phyloP scores from a whole-genome alignment of 1,140 invertebrate genomes.

The Zophobas atratus region DNA sequence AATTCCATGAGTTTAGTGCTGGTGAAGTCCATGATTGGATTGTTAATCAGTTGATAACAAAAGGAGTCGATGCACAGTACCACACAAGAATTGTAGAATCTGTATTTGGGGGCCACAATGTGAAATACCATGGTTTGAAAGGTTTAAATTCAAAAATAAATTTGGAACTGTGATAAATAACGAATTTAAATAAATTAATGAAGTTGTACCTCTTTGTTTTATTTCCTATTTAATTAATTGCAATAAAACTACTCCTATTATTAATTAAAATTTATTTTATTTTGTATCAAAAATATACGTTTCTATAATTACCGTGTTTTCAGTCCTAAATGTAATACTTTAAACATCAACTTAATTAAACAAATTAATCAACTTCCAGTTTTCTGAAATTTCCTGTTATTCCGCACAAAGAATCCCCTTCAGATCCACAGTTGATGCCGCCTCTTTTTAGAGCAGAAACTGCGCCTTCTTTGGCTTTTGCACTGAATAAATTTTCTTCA shows the following conservation, averaged over 20 bases:
- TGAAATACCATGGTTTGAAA: constrained; percentile 27
- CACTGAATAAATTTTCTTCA: constrained; percentile 64
- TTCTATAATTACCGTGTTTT: too few species aligned
- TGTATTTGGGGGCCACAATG: constrained; percentile 3
- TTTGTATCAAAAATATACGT: too few species aligned
- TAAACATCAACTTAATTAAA: background rate
- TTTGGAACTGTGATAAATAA: constrained; percentile 20
- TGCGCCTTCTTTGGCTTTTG: constrained; percentile 77
- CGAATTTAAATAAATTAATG: background rate
- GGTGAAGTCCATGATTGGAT: constrained; percentile 13
- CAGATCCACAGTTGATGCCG: constrained; percentile 72
- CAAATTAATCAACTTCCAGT: constrained; percentile 79
- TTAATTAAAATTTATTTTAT: too few species aligned
- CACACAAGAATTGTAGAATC: constrained; percentile 12
- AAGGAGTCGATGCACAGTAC: constrained; percentile 13
- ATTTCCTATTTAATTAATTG: too few species aligned
- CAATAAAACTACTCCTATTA: too few species aligned
- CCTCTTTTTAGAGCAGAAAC: constrained; percentile 76
- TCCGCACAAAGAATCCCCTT: constrained; percentile 77
- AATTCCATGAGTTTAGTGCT: constrained; percentile 22
- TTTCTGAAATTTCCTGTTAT: constrained; percentile 84
- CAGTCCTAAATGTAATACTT: background rate
- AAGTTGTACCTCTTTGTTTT: too few species aligned
- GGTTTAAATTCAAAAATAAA: constrained; percentile 33
- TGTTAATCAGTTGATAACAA: constrained; percentile 12